Percentiles rank a stretch among this genome's conserved stretches.
Conservation (phyloP, 2,888 invertebrate genomes). For the Drosophila nigricruria region DNA sequence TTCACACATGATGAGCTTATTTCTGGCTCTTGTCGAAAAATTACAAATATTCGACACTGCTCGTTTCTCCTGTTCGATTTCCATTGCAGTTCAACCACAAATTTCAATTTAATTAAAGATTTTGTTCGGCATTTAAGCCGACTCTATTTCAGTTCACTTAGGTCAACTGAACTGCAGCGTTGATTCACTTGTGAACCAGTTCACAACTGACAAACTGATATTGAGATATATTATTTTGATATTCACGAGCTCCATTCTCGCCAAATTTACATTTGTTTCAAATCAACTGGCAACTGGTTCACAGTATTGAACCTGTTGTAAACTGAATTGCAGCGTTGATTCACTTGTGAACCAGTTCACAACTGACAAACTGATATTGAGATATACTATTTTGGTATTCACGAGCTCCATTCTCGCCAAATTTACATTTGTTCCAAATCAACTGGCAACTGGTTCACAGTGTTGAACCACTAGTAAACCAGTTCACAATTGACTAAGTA, state of each 20-base stretch:
- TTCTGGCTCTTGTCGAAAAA: neutral
- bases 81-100: neutral
- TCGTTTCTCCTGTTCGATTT: neutral
- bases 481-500: neutral
- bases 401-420: neutral
- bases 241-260: neutral
- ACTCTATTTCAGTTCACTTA: neutral
- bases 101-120: neutral
- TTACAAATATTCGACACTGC: constrained; percentile 1
- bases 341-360: constrained; percentile 3
- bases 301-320: neutral
- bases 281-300: too few relatives aligned
- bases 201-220: neutral
- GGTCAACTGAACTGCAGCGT: neutral
- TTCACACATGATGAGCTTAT: neutral
- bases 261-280: neutral
- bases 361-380: neutral
- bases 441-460: neutral
- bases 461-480: neutral
- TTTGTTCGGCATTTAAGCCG: neutral
- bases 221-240: too few relatives aligned
- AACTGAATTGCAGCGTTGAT: too few relatives aligned
- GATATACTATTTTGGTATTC: neutral
- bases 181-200: neutral
- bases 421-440: too few relatives aligned